phyloP scores from a whole-genome alignment of 2,797 vertebrate species.

The Falco naumanni region DNA sequence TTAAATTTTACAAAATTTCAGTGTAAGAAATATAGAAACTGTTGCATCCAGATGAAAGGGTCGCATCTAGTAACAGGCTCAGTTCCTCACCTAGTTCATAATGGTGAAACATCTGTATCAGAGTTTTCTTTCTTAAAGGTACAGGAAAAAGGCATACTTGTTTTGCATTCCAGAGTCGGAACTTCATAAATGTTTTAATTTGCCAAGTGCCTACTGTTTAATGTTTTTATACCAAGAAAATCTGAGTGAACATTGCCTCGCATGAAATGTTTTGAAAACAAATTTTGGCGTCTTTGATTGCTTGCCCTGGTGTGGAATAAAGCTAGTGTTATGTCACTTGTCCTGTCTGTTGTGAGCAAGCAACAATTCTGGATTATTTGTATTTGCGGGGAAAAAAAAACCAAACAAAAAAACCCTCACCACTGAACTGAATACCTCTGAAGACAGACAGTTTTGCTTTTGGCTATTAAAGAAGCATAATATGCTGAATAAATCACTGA shows the following conservation, averaged over 20 bases:
- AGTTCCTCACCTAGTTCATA: rapidly evolving
- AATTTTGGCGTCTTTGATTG: not conserved
- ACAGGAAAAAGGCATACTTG: not conserved
- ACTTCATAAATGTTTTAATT: slow-evolving; percentile 39
- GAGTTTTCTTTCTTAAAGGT: not conserved
- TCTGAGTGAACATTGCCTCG: not conserved
- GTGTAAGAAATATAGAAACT: not conserved
- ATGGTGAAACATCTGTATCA: rapidly evolving
- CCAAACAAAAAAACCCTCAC: not conserved
- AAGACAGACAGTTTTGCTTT: slow-evolving; percentile 11
- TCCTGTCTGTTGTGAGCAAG: not conserved
- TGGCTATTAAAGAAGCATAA: not conserved
- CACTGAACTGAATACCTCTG: not conserved
- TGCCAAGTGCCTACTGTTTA: not conserved
- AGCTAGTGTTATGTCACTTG: not conserved
- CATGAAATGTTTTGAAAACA: not conserved
- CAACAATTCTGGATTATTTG: not conserved
- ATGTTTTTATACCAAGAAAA: not conserved
- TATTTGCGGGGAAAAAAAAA: not conserved
- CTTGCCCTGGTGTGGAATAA: not conserved
- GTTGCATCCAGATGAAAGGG: not conserved
- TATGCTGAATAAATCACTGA: slow-evolving; percentile 36
- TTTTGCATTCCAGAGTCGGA: not conserved
- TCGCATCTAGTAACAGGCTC: not conserved
- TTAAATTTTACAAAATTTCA: not conserved